Evolutionary conservation across 2,113 vertebrate genomes (phyloP).

Genomic region (Platysternon megacephalum): DNA sequence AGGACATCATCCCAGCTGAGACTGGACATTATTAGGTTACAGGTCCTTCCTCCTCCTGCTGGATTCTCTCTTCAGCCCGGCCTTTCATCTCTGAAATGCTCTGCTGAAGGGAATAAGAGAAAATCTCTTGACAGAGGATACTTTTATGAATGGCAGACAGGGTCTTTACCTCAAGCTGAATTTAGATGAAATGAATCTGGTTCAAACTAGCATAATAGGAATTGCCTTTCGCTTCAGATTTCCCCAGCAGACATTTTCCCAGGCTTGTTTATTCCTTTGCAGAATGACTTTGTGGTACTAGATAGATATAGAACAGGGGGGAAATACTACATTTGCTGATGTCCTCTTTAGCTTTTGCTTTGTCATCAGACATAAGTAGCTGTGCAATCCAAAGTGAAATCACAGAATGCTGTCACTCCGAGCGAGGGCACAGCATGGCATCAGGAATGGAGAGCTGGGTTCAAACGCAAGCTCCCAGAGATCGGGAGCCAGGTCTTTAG

Average conservation of each 20-base stretch:
- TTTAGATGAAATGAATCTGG: background rate
- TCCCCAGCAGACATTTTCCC: background rate
- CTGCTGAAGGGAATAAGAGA: background rate
- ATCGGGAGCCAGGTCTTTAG: background rate
- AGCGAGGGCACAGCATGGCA: accelerated
- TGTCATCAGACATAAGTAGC: accelerated
- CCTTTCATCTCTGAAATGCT: background rate
- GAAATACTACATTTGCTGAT: background rate
- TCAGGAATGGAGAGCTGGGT: background rate
- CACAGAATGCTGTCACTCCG: accelerated
- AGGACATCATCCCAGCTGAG: accelerated
- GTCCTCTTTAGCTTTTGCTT: background rate
- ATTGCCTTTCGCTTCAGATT: background rate
- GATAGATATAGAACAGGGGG: background rate
- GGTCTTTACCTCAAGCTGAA: background rate
- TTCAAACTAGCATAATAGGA: background rate
- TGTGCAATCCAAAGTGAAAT: accelerated
- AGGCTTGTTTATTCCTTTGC: background rate
- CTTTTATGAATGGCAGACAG: background rate
- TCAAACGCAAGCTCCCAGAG: background rate
- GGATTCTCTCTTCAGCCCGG: background rate
- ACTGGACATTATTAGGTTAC: accelerated
- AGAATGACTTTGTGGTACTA: background rate
- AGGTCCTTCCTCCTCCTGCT: background rate
- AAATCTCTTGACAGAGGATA: background rate